Evolutionary conservation across 2,113 vertebrate species (phyloP), one percentile per base, ranked within the genome.

Genomic region (Hiodon alosoides): DNA sequence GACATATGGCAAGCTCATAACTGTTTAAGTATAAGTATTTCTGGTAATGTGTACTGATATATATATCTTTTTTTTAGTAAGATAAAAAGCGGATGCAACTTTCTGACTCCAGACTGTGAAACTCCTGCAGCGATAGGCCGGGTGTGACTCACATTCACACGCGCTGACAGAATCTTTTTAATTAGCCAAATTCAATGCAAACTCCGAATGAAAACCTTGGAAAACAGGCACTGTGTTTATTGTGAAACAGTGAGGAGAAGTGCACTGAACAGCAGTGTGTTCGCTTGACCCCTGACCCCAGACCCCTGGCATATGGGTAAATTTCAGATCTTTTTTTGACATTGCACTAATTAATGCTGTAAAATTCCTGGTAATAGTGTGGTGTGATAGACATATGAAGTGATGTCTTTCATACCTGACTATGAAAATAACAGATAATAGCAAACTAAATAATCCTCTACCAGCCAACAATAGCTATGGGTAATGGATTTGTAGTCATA

Each of bases 121-220:
- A 3, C 73, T 78, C 65, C 60, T 50, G 69, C 64, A n/a, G 59
- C 8, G 59, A 61, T 14, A 14, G 59, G n/a, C 10, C 14, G 10
- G 8, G 8, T 64, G 77, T 3, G 72, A 51, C 72, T 78, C 58
- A 48, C 65, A 48, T 17, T 50, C 46, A 13, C 67, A 73, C 47
- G 46, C 72, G n/a, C 51, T 14, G 17, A 31, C 52, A 50, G 70
- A 57, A 55, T 31, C 48, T 4, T 61, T 72, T 65, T 62, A 76
- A 67, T 68, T 48, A 62, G 17, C 46, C 7, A 69, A 54, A 13
- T 3, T 53, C 61, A 5, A n/a, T n/a, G 47, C 7, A 13, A 50
- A 51, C 31, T 4, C 9, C 51, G 46, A 48, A 47, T 48, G 31
- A 52, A 16, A 72, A 11, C 13, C 51, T 51, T 62, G 64, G 54